These are phyloP conservation scores for Metallyticus violacea DNA, from an alignment of 2,888 invertebrate species.

Conservation along the genomic window DNA sequence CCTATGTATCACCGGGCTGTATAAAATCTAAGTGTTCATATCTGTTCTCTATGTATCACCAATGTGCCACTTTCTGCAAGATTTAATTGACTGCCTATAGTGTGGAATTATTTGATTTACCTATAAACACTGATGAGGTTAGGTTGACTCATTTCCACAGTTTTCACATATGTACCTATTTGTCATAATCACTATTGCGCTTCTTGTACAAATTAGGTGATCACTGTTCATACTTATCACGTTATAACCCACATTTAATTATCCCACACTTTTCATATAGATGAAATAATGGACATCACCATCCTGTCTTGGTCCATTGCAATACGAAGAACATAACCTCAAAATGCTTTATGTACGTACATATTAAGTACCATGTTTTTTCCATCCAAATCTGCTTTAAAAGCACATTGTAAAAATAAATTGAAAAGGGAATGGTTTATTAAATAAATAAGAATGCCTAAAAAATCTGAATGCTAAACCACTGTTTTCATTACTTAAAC, in stretches of 20 bases:
- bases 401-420: too few species aligned
- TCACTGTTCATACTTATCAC: neutral
- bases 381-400: neutral
- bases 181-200: neutral
- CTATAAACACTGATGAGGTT: neutral
- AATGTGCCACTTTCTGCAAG: neutral
- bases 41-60: too few species aligned
- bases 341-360: neutral
- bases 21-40: too few species aligned
- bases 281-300: neutral
- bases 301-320: neutral
- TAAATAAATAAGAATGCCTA: too few species aligned
- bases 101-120: neutral
- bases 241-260: neutral
- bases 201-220: neutral
- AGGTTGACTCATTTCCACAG: neutral
- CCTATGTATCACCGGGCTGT: too few species aligned
- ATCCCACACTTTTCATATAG: neutral
- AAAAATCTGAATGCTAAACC: too few species aligned
- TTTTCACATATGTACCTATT: neutral
- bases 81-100: neutral
- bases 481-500: too few species aligned
- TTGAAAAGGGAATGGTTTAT: too few species aligned
- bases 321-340: neutral
- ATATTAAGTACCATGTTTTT: neutral